Conservation (phyloP, 2,888 invertebrate species). For the Fragum fragum region DNA sequence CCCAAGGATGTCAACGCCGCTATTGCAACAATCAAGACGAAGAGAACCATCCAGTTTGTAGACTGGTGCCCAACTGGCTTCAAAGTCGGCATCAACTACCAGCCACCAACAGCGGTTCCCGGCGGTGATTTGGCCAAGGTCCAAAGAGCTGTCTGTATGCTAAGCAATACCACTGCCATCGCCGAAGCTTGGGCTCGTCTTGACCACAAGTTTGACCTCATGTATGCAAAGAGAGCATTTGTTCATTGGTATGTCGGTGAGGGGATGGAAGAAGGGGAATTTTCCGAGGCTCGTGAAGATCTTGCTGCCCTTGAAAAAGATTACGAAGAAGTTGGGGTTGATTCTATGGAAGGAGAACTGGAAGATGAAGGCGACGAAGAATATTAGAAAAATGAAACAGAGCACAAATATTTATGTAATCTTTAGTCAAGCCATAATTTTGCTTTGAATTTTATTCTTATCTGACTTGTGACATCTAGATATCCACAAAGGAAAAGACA, state of each 20-base stretch:
- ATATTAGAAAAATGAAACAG: neutral
- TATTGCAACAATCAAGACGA: constrained; percentile 92
- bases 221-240: constrained; percentile 95
- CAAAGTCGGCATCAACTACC: constrained; percentile 94
- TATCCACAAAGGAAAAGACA: too few relatives aligned
- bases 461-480: too few relatives aligned
- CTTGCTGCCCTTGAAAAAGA: constrained; percentile 80
- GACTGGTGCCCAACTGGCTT: constrained; percentile 83
- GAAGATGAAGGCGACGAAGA: constrained; percentile 50
- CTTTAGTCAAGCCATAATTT: too few relatives aligned
- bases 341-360: constrained; percentile 71
- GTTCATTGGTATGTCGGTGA: constrained; percentile 92
- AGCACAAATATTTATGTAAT: too few relatives aligned
- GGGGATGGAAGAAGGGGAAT: constrained; percentile 80
- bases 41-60: constrained; percentile 91
- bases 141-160: constrained; percentile 89
- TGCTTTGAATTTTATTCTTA: too few relatives aligned
- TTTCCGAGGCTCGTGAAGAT: constrained; percentile 80
- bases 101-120: constrained; percentile 91
- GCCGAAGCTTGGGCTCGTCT: constrained; percentile 95
- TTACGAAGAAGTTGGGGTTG: constrained; percentile 78
- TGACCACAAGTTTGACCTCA: constrained; percentile 92
- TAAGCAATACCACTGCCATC: constrained; percentile 97
- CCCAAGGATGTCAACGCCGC: constrained; percentile 86
- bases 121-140: constrained; percentile 83